Conservation (phyloP, 2,797 vertebrate species). For the Australoheros facetus region DNA sequence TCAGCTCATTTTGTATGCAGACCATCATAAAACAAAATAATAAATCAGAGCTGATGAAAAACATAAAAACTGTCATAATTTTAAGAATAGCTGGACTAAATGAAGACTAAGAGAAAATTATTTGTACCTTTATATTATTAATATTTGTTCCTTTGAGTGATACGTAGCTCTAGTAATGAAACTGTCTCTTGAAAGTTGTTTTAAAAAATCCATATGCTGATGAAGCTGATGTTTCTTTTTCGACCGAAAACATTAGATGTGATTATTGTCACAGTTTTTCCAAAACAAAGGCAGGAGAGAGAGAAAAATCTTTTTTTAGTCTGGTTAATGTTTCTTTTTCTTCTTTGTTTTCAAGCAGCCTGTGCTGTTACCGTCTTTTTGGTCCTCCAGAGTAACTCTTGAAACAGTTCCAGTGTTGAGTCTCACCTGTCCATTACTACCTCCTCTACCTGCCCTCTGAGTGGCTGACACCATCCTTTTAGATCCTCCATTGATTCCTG, state of each 20-base stretch:
- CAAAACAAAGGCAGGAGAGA: background rate
- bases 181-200: background rate
- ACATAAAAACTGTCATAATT: background rate
- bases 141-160: background rate
- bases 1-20: background rate
- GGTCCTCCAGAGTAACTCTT: slow-evolving; percentile 12
- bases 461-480: background rate
- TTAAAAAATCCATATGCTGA: background rate
- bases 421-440: slow-evolving; percentile 23
- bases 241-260: background rate
- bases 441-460: background rate
- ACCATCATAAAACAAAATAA: background rate
- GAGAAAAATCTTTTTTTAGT: background rate
- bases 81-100: background rate
- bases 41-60: background rate
- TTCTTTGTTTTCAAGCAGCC: slow-evolving; percentile 69
- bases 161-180: background rate
- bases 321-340: slow-evolving; percentile 62
- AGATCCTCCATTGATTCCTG: background rate
- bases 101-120: background rate
- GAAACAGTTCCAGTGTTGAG: slow-evolving; percentile 48
- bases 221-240: background rate
- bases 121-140: slow-evolving; percentile 23
- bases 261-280: background rate
- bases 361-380: slow-evolving; percentile 36